phyloP scores from a whole-genome alignment of 2,888 invertebrate species.

The Synanthedon myopaeformis region DNA sequence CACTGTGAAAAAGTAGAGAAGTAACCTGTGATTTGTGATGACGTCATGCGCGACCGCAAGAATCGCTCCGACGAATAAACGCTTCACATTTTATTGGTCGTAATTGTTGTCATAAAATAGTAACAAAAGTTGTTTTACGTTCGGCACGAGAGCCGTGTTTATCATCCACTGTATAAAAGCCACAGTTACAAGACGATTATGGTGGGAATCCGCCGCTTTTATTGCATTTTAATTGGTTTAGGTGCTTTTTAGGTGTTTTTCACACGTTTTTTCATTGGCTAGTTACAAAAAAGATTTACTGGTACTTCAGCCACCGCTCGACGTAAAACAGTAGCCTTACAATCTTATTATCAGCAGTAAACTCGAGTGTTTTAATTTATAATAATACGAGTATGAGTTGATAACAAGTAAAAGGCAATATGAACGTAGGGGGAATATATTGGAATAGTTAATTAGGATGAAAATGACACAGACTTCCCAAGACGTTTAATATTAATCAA shows the following conservation, averaged over 20 bases:
- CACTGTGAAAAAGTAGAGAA: not conserved
- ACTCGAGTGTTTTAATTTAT: not conserved
- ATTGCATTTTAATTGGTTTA: slow-evolving; percentile 56
- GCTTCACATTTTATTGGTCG: slow-evolving; percentile 67
- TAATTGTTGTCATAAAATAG: slow-evolving; percentile 70
- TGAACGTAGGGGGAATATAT: slow-evolving; percentile 43
- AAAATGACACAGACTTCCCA: slow-evolving; percentile 32
- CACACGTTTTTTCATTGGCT: slow-evolving; percentile 20
- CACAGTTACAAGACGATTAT: slow-evolving; percentile 46
- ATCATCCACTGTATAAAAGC: slow-evolving; percentile 54
- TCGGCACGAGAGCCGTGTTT: slow-evolving; percentile 61
- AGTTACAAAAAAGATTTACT: not conserved
- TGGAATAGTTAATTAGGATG: slow-evolving; percentile 60
- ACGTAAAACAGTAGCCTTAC: not conserved
- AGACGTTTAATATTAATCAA: slow-evolving; percentile 30
- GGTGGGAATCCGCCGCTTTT: slow-evolving; percentile 52
- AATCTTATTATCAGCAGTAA: not conserved
- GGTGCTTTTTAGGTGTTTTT: slow-evolving; percentile 27
- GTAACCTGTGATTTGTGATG: not conserved
- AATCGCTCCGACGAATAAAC: slow-evolving; percentile 63
- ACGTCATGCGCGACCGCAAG: slow-evolving; percentile 57
- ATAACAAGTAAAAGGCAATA: not conserved
- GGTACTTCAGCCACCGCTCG: not conserved
- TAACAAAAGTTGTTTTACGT: slow-evolving; percentile 68
- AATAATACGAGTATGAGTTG: not conserved